Conservation (phyloP, 1,140 invertebrate species). For the Tetramorium alpestre region DNA sequence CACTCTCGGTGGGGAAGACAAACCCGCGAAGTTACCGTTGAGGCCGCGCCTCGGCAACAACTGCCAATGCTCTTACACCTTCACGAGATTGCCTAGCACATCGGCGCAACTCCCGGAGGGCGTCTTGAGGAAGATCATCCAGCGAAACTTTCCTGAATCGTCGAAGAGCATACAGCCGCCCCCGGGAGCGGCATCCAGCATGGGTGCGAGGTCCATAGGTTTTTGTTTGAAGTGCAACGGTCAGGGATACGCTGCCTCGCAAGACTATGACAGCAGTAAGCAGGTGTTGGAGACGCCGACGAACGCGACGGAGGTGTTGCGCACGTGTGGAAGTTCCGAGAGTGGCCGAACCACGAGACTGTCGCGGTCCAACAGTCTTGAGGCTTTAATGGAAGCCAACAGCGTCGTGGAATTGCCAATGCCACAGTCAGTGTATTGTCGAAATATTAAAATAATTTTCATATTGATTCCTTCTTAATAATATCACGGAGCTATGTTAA, state of each 20-base stretch:
- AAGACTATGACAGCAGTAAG: slow-evolving; percentile 74
- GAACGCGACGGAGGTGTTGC: slow-evolving; percentile 81
- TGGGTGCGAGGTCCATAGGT: slow-evolving; percentile 61
- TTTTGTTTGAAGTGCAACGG: slow-evolving; percentile 78
- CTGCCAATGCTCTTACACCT: slow-evolving; percentile 80
- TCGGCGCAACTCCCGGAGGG: slow-evolving; percentile 80
- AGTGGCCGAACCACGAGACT: slow-evolving; percentile 65
- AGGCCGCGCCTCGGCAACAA: slow-evolving; percentile 63
- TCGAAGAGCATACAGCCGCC: slow-evolving; percentile 79
- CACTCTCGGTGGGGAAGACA: slow-evolving; percentile 91
- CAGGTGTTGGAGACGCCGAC: slow-evolving; percentile 81
- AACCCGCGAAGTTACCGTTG: slow-evolving; percentile 81
- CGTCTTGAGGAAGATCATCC: slow-evolving; percentile 81
- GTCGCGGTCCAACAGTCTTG: slow-evolving; percentile 77
- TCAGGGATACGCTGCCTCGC: slow-evolving; percentile 64
- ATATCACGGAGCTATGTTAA: neutral
- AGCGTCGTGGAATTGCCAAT: slow-evolving; percentile 88
- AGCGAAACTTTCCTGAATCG: slow-evolving; percentile 82
- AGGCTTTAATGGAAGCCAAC: slow-evolving; percentile 83
- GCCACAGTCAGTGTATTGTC: slow-evolving; percentile 84
- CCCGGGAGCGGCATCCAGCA: slow-evolving; percentile 53
- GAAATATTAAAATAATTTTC: slow-evolving; percentile 9
- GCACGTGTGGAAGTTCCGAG: slow-evolving; percentile 76
- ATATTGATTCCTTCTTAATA: neutral
- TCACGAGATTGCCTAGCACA: slow-evolving; percentile 79